Percentiles rank a stretch among this genome's conserved stretches.
phyloP scores from a whole-genome alignment of 2,888 invertebrate genomes.

The Sylvicola cinctus region DNA sequence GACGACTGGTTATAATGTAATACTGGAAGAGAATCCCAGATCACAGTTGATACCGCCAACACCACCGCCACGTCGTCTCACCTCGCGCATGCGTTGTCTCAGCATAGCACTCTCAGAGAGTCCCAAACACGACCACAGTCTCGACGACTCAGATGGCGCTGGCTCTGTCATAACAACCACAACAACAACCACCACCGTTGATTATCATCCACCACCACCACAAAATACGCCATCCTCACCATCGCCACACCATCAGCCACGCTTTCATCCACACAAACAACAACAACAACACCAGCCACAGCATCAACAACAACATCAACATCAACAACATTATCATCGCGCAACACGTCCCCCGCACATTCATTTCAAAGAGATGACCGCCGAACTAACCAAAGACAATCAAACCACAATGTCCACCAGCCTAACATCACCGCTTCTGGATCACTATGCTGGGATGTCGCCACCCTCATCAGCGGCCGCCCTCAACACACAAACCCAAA shows the following conservation, averaged over 20 bases:
- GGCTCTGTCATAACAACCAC: slow-evolving; percentile 14
- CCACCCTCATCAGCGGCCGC: background rate
- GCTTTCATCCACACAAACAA: background rate
- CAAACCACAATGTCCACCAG: background rate
- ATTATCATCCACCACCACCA: slow-evolving; percentile 9
- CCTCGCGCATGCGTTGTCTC: slow-evolving; percentile 1
- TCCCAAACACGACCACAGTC: slow-evolving; percentile 12
- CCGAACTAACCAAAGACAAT: too few species aligned
- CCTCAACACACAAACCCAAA: too few species aligned
- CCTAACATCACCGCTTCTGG: too few species aligned
- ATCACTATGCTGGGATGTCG: too few species aligned
- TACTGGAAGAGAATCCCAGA: slow-evolving; percentile 2
- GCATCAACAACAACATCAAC: slow-evolving; percentile 16
- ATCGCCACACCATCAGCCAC: background rate
- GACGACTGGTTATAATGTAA: slow-evolving; percentile 1
- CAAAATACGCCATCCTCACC: slow-evolving; percentile 7
- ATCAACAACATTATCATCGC: slow-evolving; percentile 13
- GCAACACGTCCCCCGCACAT: slow-evolving; percentile 4
- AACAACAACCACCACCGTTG: slow-evolving; percentile 14
- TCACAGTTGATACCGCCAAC: slow-evolving; percentile 3
- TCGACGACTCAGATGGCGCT: slow-evolving; percentile 14
- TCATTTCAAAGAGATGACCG: too few species aligned
- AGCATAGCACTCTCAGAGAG: slow-evolving; percentile 1
- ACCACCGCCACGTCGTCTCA: slow-evolving; percentile 5
- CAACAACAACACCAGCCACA: slow-evolving; percentile 9